These are phyloP conservation scores for Pseudomyrmex cubaensis DNA, from an alignment of 1,140 invertebrate species.

Conservation along the genomic window DNA sequence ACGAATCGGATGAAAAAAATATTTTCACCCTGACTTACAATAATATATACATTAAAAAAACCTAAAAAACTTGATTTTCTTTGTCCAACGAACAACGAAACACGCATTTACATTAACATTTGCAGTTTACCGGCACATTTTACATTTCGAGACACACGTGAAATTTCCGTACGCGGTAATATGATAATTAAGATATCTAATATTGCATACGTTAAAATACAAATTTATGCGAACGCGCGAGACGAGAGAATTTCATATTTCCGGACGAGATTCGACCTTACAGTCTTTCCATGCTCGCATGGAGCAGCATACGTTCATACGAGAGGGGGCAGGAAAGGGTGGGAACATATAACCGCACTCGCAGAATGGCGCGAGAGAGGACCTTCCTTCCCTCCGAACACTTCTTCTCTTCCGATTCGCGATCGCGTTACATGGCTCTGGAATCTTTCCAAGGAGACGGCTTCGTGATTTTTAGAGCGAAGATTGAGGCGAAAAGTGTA, in stretches of 20 bases:
- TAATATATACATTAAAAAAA: too few species aligned
- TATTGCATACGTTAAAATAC: slow-evolving; percentile 5
- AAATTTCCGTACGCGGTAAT: slow-evolving; percentile 19
- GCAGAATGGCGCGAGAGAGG: slow-evolving; percentile 29
- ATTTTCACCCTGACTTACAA: too few species aligned
- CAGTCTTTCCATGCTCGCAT: slow-evolving; percentile 33
- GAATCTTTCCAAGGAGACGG: slow-evolving; percentile 70
- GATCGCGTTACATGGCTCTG: slow-evolving; percentile 74
- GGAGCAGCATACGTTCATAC: slow-evolving; percentile 59
- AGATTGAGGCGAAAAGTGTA: slow-evolving; percentile 70
- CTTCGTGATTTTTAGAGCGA: slow-evolving; percentile 72
- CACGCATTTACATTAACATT: not conserved
- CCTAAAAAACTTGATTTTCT: not conserved
- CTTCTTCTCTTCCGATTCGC: slow-evolving; percentile 65
- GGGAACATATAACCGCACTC: slow-evolving; percentile 61
- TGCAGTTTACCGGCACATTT: not conserved
- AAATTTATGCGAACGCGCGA: slow-evolving; percentile 28
- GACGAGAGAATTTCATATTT: slow-evolving; percentile 47
- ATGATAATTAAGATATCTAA: slow-evolving; percentile 43
- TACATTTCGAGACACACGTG: not conserved
- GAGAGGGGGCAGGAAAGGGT: too few species aligned
- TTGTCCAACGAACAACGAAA: not conserved
- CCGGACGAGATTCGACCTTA: slow-evolving; percentile 31
- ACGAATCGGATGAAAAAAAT: too few species aligned
- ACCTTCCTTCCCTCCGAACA: slow-evolving; percentile 56